Conservation (phyloP, 1,140 invertebrate species). For the Neocloeon triangulifer region DNA sequence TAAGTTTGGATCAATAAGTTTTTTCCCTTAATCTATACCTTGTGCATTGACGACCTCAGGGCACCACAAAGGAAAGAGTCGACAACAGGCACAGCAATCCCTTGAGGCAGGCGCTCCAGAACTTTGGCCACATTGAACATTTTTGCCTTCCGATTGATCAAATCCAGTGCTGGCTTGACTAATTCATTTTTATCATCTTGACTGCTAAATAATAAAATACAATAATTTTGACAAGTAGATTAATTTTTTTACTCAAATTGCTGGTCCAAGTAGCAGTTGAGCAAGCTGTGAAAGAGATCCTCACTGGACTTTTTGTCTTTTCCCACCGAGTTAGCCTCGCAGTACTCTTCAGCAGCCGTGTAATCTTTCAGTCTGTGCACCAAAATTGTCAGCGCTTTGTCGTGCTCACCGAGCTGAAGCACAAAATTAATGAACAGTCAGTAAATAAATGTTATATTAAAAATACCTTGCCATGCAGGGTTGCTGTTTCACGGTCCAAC, state of each 20-base stretch:
- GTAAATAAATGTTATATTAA: too few species aligned
- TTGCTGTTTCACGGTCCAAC: constrained; percentile 24
- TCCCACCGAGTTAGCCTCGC: constrained; percentile 19
- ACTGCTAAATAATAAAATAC: constrained; percentile 7
- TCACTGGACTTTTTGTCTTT: constrained; percentile 16
- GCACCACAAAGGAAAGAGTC: constrained; percentile 19
- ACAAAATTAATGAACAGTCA: not conserved
- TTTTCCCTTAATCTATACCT: too few species aligned
- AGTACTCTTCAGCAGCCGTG: constrained; percentile 23
- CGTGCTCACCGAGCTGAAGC: constrained; percentile 24
- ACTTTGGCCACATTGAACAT: constrained; percentile 23
- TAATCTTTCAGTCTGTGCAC: constrained; percentile 24
- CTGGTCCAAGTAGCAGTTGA: constrained; percentile 23
- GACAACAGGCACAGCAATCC: constrained; percentile 21
- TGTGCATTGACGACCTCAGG: constrained; percentile 18
- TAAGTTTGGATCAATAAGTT: too few species aligned
- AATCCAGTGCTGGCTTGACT: constrained; percentile 18
- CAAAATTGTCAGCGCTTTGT: constrained; percentile 25
- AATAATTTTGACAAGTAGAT: not conserved
- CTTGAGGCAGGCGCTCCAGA: constrained; percentile 20
- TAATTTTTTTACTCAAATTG: constrained; percentile 14
- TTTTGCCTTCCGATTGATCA: constrained; percentile 20
- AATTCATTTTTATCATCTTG: constrained; percentile 12
- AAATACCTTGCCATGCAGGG: constrained; percentile 24
- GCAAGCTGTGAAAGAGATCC: constrained; percentile 20